Base-by-base conservation (phyloP, 1,140 invertebrate genomes). In the Drosophila subpulchrella region DNA sequence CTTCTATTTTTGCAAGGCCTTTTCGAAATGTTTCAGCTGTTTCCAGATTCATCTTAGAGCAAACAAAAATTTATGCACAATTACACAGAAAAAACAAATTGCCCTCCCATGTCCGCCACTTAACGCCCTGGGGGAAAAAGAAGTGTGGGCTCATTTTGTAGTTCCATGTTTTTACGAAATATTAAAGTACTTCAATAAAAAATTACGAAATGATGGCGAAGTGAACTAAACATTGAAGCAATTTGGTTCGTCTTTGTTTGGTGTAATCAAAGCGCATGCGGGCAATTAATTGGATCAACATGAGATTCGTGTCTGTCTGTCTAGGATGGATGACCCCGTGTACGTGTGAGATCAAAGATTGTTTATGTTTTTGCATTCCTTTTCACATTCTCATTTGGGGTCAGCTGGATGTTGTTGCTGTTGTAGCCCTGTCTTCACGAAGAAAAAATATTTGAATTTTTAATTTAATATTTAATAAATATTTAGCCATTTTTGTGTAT, bases 261-360 rank as follows among this genome's bases (percentile, higher is more conserved):
- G 24, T 77, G 67, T 83, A 88, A 86, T 86, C 78, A 83, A 86
- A 83, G 84, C 83, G 83, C 83, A 88, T 89, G 83, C 83, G 84
- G 83, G 83, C 84, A 89, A 88, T 88, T 88, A 88, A 88, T 88
- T 68, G 84, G 47, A 71, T 56, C 44, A 86, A 86, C 83, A 86
- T 79, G 67, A 76, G 54, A 66, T 76, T 70, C 79, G 72, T 82
- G 76, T 66, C 48, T 63, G 74, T 46, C 67, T 34, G 34, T 72
- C 54, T 55, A 41, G n/a, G 12, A 39, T 15, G 13, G 10, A 39
- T 75, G 42, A 81, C 63, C 46, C 12, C 46, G 30, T 41, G 48
- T 39, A 12, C 20, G 17, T 53, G 24, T 72, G 50, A 6, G 30
- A 36, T 57, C 15, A 39, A 50, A 61, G 57, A 61, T 47, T 85